Percentiles rank a stretch among this genome's conserved stretches.
phyloP scores from a whole-genome alignment of 1,140 invertebrate genomes.

The Tetraneura akinire region DNA sequence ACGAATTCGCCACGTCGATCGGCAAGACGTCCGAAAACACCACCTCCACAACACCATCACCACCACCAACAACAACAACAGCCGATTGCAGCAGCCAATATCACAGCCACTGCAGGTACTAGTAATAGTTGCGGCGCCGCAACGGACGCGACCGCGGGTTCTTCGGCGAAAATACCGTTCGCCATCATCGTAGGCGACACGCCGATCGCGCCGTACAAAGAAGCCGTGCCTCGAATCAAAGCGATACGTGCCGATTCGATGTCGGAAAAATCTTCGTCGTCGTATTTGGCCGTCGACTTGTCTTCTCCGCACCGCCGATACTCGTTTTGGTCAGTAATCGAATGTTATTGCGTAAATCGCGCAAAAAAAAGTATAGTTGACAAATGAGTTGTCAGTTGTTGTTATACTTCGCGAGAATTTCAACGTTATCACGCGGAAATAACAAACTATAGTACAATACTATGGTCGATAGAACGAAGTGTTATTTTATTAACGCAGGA shows the following conservation, averaged over 20 bases:
- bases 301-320: constrained; percentile 60
- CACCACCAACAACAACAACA: constrained; percentile 26
- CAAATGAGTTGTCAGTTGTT: no score
- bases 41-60: neutral
- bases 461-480: no score
- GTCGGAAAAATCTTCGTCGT: constrained; percentile 56
- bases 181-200: constrained; percentile 44
- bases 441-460: no score
- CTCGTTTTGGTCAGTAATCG: constrained; percentile 62
- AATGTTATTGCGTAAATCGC: no score
- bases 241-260: constrained; percentile 55
- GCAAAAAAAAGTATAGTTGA: no score
- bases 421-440: no score
- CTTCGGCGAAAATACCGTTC: constrained; percentile 19
- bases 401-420: no score
- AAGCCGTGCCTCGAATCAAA: constrained; percentile 52
- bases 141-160: neutral
- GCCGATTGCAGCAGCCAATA: neutral
- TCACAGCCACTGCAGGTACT: no score
- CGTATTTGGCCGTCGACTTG: constrained; percentile 57
- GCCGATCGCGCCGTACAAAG: constrained; percentile 35
- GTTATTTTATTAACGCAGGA: no score
- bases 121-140: neutral
- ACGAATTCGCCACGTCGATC: constrained; percentile 27
- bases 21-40: constrained; percentile 3